These are phyloP conservation scores for Leptinotarsa rubiginosa DNA, from an alignment of 2,888 invertebrate genomes.

Conservation along the genomic window DNA sequence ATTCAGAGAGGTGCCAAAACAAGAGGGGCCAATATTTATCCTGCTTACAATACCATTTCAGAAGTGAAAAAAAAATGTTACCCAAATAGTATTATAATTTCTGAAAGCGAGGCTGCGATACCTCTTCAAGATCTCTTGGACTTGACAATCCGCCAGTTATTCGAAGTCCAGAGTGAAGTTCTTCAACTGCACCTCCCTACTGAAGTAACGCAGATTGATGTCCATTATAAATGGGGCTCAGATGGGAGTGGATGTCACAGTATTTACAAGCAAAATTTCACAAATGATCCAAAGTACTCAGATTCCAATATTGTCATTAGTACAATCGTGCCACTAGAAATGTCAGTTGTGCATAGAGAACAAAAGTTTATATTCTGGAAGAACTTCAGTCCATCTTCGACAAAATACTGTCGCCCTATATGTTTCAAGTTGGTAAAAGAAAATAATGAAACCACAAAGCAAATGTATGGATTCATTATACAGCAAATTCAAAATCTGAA, in stretches of 20 bases:
- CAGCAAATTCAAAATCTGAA: not conserved
- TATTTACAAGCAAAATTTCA: not conserved
- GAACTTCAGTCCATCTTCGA: not conserved
- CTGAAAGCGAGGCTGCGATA: too few species aligned
- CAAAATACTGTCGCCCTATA: not conserved
- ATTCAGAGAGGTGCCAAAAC: not conserved
- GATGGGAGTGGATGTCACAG: not conserved
- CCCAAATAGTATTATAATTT: too few species aligned
- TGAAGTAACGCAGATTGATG: too few species aligned
- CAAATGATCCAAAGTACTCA: not conserved
- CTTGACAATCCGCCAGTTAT: too few species aligned
- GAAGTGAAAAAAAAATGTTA: not conserved
- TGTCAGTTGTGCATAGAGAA: not conserved
- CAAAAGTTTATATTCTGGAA: not conserved
- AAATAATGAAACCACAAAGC: not conserved
- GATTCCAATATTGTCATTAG: not conserved
- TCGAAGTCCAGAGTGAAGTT: too few species aligned
- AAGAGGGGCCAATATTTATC: not conserved
- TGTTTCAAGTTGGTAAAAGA: not conserved
- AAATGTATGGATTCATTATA: not conserved
- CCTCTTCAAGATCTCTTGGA: too few species aligned
- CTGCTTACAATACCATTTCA: not conserved
- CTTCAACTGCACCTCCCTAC: too few species aligned
- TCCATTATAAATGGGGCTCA: too few species aligned
- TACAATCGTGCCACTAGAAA: not conserved